Base-by-base conservation (phyloP, 2,888 invertebrate species). In the Linyphia triangularis region DNA sequence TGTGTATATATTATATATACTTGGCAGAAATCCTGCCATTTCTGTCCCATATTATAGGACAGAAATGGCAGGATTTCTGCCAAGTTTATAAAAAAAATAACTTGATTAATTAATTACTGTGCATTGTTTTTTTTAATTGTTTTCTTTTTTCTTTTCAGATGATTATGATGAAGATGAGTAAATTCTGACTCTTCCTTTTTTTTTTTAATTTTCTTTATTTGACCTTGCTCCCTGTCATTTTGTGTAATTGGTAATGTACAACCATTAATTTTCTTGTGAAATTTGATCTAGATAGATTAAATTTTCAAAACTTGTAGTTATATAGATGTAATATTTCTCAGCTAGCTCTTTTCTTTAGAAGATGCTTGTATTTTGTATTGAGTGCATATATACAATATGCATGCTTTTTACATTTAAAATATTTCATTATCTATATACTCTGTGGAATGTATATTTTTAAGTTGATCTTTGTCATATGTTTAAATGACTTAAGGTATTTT, bases 91-190 rank as follows among this genome's bases (percentile, higher is more conserved):
- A n/a, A n/a, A 16, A 63, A n/a, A n/a, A n/a, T n/a, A n/a, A n/a
- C n/a, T n/a, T n/a, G n/a, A n/a, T n/a, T n/a, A n/a, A n/a, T n/a
- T n/a, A n/a, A n/a, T n/a, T n/a, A n/a, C n/a, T n/a, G n/a, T n/a
- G n/a, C n/a, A n/a, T n/a, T n/a, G n/a, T n/a, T n/a, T n/a, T n/a
- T 63, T 24, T 22, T 63, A 22, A 10, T 13, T 22, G 6, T 19
- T 26, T 10, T 6, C 3, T 30, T 13, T 28, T 57, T 51, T n/a
- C 7, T 37, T 75, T 61, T 2, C 63, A 77, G 77, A 77, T 67
- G 67, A 67, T 63, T 84, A 84, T 84, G 83, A 84, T 75, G 83
- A 84, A 75, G 83, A 84, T 57, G 83, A 84, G 30, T 75, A 65
- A 82, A 75, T 10, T 28, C 37, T n/a, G 16, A 16, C 10, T 51